Evolutionary conservation across 2,888 invertebrate species (phyloP), one percentile per base, ranked within the genome.

Genomic region (Drosophila kanekoi): DNA sequence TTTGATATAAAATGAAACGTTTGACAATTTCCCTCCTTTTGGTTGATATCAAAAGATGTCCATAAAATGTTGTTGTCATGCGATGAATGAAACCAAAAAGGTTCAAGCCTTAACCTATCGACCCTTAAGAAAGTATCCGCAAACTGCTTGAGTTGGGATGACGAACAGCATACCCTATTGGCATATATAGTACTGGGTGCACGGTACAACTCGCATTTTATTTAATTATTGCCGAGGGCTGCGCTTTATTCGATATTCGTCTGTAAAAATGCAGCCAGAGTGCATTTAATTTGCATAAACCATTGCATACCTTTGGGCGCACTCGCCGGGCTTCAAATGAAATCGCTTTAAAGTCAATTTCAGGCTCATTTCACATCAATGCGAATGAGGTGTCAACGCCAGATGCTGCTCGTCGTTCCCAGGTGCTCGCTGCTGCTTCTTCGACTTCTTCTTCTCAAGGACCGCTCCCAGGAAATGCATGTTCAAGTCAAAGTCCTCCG

Each of bases 161-260:
- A 28, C 2, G 28, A 2, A 1, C 38, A 13, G 1, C 13, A 62
- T 54, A 20, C 65, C 65, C 71, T 11, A 1, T 14, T 4, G 1
- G 0, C 1, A 5, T 11, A 20, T 16, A 8, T 28, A 23, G 23
- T 41, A 10, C 16, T 20, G 66, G 51, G 63, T 59, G 64, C 11
- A 65, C 20, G 61, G 9, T 59, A 66, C 71, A 67, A 59, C 41
- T 64, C 61, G 62, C 56, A 75, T 76, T 72, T 87, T 89, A 89
- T 85, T 89, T 85, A 85, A 85, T 85, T 85, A 89, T 75, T 64
- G 72, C 74, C 79, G 41, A 49, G 70, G 87, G 77, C 65, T 58
- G 65, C 51, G 57, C 41, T 77, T 67, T 57, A 48, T 58, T 18
- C 48, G 60, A 72, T 48, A 33, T 57, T 4, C 23, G 58, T 45